Conservation (phyloP, 2,888 invertebrate species). For the Conistra vaccinii region DNA sequence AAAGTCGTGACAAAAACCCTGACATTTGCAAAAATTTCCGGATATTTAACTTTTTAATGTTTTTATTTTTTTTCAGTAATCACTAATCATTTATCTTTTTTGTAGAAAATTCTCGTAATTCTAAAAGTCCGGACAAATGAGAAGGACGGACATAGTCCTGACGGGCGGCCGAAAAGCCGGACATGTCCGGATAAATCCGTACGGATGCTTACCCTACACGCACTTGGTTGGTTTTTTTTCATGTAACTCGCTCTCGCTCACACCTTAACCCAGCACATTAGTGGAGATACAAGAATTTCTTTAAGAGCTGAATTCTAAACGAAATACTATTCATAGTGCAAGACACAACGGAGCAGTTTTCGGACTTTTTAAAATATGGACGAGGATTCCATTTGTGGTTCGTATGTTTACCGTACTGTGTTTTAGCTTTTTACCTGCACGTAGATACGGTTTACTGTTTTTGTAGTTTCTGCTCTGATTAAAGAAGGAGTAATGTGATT, state of each 20-base stretch:
- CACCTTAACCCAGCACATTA: slow-evolving; percentile 54
- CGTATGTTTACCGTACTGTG: slow-evolving; percentile 18
- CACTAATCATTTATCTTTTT: too few species aligned
- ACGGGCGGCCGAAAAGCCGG: too few species aligned
- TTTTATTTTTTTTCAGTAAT: too few species aligned
- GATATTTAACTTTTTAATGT: too few species aligned
- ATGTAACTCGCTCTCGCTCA: slow-evolving; percentile 22
- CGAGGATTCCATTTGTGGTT: slow-evolving; percentile 36
- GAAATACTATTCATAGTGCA: slow-evolving; percentile 59
- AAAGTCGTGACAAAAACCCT: too few species aligned
- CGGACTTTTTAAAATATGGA: slow-evolving; percentile 50
- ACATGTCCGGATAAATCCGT: too few species aligned
- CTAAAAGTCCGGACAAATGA: too few species aligned
- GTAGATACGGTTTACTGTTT: neutral
- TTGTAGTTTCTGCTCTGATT: neutral
- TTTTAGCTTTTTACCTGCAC: slow-evolving; percentile 1
- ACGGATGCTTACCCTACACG: too few species aligned
- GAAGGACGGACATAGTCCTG: too few species aligned
- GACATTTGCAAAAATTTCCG: too few species aligned
- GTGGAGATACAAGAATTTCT: slow-evolving; percentile 63
- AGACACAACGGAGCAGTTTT: slow-evolving; percentile 41
- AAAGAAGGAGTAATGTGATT: neutral
- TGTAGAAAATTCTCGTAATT: too few species aligned
- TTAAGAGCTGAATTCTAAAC: slow-evolving; percentile 64
- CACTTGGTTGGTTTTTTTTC: neutral